phyloP scores from a whole-genome alignment of 2,113 vertebrate species.

The Cottus gobio region DNA sequence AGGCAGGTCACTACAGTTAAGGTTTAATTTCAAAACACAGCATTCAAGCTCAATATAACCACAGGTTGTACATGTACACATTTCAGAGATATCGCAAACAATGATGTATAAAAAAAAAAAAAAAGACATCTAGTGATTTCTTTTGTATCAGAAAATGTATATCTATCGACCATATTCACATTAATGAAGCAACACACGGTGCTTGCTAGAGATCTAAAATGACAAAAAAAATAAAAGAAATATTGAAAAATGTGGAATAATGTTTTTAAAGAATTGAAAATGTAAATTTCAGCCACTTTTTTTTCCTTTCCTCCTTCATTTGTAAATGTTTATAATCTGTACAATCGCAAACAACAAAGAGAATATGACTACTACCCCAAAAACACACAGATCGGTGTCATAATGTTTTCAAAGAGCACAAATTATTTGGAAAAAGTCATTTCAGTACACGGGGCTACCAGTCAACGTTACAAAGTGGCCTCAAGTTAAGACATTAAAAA shows the following conservation, averaged over 20 bases:
- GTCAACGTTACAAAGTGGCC: conserved; percentile 57
- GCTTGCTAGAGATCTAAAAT: conserved; percentile 64
- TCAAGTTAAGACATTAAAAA: conserved; percentile 56
- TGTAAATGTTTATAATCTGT: conserved; percentile 71
- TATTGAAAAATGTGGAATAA: conserved; percentile 51
- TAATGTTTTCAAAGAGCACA: conserved; percentile 59
- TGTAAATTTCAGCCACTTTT: conserved; percentile 27
- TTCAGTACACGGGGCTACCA: conserved; percentile 32
- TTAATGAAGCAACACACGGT: conserved; percentile 72
- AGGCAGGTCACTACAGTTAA: conserved; percentile 57
- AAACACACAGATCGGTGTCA: conserved; percentile 66
- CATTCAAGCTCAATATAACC: conserved; percentile 94
- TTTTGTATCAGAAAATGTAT: conserved; percentile 58
- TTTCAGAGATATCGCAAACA: conserved; percentile 88
- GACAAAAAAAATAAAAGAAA: conserved; percentile 48
- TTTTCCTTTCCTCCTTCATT: conserved; percentile 54
- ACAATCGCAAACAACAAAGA: conserved; percentile 73
- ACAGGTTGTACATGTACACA: conserved; percentile 92
- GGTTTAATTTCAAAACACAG: conserved; percentile 93
- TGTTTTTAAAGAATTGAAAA: conserved; percentile 37
- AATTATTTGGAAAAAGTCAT: conserved; percentile 57
- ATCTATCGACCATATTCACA: conserved; percentile 81
- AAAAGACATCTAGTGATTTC: conserved; percentile 67
- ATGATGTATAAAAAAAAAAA: conserved; percentile 47
- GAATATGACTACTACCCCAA: conserved; percentile 58